Evolutionary conservation across 1,140 invertebrate genomes (phyloP), one percentile per base, ranked within the genome.

Genomic region (Drosophila ogumai): DNA sequence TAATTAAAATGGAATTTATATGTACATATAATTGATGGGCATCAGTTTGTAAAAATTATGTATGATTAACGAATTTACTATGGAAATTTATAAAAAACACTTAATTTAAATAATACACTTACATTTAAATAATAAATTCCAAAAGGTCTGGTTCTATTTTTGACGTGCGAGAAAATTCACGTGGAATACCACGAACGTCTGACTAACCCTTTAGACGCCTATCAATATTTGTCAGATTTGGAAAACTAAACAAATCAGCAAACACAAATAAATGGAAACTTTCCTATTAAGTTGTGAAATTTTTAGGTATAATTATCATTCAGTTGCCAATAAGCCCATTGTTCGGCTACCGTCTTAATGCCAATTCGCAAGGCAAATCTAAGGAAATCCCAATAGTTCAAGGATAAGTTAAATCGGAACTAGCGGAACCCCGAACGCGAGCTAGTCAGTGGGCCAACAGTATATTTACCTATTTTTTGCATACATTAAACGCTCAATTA

Each of bases 401-500:
- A 47, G n/a, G 46, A 38, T 32, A 22, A 19, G 19, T 8, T 13
- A n/a, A 28, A 15, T 31, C 28, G 36, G 19, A 67, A 49, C 28
- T 34, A 43, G n/a, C 50, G 56, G 34, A 55, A 5, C 1, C 31
- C 55, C 17, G 3, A 32, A 31, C 22, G 34, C 5, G 10, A 44
- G 25, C 22, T 38, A 17, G n/a, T 66, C 46, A 43, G 19, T 31
- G 31, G 44, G 40, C 28, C 34, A 54, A 40, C 22, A 31, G 13
- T 19, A 2, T 31, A 50, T 68, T 61, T 61, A 31, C 38, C 12
- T 5, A 56, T n/a, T 43, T 36, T 58, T 36, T 36, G 68, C 69
- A 72, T 59, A 72, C 38, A 74, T 63, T 74, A 63, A 74, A 63
- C 71, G 57, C 69, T 74, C 71, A 74, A 74, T 74, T 74, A 74